Percentiles rank a stretch among this genome's conserved stretches.
These are phyloP conservation scores for Knipowitschia caucasica DNA, from an alignment of 2,797 vertebrate genomes.

Conservation along the genomic window DNA sequence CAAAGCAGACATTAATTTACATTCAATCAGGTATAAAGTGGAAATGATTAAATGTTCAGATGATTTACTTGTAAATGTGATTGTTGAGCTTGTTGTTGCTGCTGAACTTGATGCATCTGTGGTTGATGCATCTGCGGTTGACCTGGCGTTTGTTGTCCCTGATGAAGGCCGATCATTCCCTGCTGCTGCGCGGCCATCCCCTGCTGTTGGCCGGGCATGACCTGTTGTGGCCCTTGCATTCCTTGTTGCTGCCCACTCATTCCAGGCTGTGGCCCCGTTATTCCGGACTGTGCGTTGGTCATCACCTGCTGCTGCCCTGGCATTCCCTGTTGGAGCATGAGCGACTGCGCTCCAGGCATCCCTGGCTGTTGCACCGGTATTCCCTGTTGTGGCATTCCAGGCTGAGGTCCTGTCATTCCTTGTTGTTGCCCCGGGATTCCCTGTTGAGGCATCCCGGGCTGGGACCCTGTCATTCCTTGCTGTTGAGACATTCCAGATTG, in stretches of 20 bases:
- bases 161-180: slow-evolving; percentile 64
- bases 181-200: slow-evolving; percentile 65
- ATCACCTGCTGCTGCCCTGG: slow-evolving; percentile 65
- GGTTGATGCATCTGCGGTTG: slow-evolving; percentile 86
- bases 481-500: slow-evolving; percentile 50
- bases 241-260: slow-evolving; percentile 61
- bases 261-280: slow-evolving; percentile 65
- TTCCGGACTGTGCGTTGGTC: slow-evolving; percentile 63
- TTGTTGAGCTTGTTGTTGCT: slow-evolving; percentile 69
- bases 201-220: slow-evolving; percentile 44
- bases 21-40: neutral
- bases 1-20: slow-evolving; percentile 8
- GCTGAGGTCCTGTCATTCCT: slow-evolving; percentile 37
- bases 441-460: slow-evolving; percentile 17
- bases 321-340: slow-evolving; percentile 59
- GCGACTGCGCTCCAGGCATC: slow-evolving; percentile 56
- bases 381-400: slow-evolving; percentile 35
- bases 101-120: slow-evolving; percentile 87
- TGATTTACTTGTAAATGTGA: slow-evolving; percentile 75
- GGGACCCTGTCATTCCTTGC: slow-evolving; percentile 56
- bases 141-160: slow-evolving; percentile 70
- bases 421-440: slow-evolving; percentile 80
- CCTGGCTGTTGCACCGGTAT: slow-evolving; percentile 66
- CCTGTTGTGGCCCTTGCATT: slow-evolving; percentile 78
- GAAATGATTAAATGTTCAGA: neutral